Conservation (phyloP, 2,113 vertebrate genomes). For the Notothenia coriiceps region DNA sequence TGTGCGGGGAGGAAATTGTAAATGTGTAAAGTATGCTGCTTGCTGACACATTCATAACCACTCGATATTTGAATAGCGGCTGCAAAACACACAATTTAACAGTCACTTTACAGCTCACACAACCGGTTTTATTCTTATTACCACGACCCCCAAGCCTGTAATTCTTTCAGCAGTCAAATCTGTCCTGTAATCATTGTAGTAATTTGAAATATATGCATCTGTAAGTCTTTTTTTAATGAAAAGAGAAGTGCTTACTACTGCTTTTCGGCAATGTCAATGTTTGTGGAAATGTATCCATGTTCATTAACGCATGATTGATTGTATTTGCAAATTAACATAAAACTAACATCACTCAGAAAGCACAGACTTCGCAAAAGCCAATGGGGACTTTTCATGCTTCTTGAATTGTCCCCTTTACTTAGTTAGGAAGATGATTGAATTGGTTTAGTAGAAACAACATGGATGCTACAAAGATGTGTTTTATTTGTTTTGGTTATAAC, state of each 20-base stretch:
- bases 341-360: too few species aligned
- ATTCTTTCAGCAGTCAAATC: slow-evolving; percentile 13
- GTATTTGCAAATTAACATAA: not conserved
- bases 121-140: slow-evolving; percentile 35
- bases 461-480: too few species aligned
- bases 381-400: too few species aligned
- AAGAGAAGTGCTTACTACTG: not conserved
- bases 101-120: slow-evolving; percentile 49
- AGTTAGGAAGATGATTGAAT: too few species aligned
- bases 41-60: slow-evolving; percentile 64
- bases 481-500: too few species aligned
- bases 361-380: too few species aligned
- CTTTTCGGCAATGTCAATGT: not conserved
- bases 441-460: too few species aligned
- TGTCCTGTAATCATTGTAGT: slow-evolving; percentile 4
- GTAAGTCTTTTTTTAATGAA: slow-evolving; percentile 6
- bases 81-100: slow-evolving; percentile 61
- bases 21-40: slow-evolving; percentile 61
- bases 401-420: too few species aligned
- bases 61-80: slow-evolving; percentile 54
- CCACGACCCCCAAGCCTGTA: not conserved
- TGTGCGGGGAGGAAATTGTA: slow-evolving; percentile 50
- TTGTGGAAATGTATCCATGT: not conserved
- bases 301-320: not conserved
- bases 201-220: slow-evolving; percentile 54